Base-by-base conservation (phyloP, 2,113 vertebrate species). In the Ophiodon elongatus region DNA sequence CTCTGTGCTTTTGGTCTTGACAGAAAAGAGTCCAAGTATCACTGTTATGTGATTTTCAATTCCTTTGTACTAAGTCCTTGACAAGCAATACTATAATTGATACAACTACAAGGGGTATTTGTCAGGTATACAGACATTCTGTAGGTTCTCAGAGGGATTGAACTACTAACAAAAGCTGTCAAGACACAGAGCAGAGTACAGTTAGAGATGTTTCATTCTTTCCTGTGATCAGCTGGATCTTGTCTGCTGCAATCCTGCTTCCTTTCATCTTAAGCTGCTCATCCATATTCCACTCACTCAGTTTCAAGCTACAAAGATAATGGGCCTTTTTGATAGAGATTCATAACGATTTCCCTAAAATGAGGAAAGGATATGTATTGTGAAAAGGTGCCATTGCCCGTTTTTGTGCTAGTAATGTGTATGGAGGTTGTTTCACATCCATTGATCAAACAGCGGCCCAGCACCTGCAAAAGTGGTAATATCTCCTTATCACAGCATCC, bases 401-500 rank as follows among this genome's bases (percentile, higher is more conserved):
- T 56, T 81, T 65, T 59, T 79, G 68, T 70, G 68, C 43, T 13
- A 37, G 69, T 67, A 50, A 43, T 47, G 35, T 68, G 50, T 73
- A 71, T 56, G 65, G n/a, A 39, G 21, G 23, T 14, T 69, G 35
- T 77, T 79, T 73, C 74, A 71, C 63, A 77, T 63, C 45, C 77
- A 83, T 62, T 80, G 82, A 91, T 91, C 76, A 88, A 82, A 83
- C 43, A 47, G 83, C 17, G 47, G 68, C 60, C 62, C 72, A 63
- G 47, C 64, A 64, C 70, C 80, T 82, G 80, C 68, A 80, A 70
- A 83, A 50, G 84, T 83, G 83, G 59, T 82, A 81, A 85, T 88
- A 84, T 90, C 73, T 85, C 77, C 82, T 91, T 85, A 93, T 93
- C 86, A 69, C 73, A 37, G 69, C 71, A 75, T 82, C 75, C 56